Conservation (phyloP, 2,888 invertebrate genomes). For the Drosophila yooni region DNA sequence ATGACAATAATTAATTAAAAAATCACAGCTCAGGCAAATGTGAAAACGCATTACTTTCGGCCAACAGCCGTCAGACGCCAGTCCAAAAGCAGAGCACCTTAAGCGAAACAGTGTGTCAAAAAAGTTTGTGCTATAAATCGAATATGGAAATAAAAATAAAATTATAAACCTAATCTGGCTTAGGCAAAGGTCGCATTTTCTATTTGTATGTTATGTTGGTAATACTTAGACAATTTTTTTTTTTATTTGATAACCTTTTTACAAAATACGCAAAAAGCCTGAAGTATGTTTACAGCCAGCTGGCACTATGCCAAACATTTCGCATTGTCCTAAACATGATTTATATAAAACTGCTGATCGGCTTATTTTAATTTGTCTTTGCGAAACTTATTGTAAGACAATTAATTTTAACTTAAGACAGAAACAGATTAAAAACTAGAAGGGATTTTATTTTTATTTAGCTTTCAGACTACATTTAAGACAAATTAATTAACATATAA, state of each 20-base stretch:
- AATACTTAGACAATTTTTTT: neutral
- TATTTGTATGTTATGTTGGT: neutral
- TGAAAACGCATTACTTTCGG: neutral
- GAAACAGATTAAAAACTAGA: neutral
- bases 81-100: slow-evolving; percentile 26
- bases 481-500: neutral
- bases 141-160: neutral
- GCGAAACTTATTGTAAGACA: neutral
- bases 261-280: neutral
- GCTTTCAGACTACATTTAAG: neutral
- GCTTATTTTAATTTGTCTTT: neutral
- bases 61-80: slow-evolving; percentile 71
- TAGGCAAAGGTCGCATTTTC: neutral
- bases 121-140: slow-evolving; percentile 6
- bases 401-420: neutral
- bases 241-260: neutral
- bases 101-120: slow-evolving; percentile 13
- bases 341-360: neutral
- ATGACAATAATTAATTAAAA: slow-evolving; percentile 5
- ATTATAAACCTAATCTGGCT: neutral
- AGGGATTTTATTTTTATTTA: neutral
- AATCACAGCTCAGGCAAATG: slow-evolving; percentile 21
- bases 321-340: neutral
- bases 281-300: neutral
- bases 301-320: neutral